Evolutionary conservation across 2,113 vertebrate genomes (phyloP), one percentile per base, ranked within the genome.

Genomic region (Nymphicus hollandicus): DNA sequence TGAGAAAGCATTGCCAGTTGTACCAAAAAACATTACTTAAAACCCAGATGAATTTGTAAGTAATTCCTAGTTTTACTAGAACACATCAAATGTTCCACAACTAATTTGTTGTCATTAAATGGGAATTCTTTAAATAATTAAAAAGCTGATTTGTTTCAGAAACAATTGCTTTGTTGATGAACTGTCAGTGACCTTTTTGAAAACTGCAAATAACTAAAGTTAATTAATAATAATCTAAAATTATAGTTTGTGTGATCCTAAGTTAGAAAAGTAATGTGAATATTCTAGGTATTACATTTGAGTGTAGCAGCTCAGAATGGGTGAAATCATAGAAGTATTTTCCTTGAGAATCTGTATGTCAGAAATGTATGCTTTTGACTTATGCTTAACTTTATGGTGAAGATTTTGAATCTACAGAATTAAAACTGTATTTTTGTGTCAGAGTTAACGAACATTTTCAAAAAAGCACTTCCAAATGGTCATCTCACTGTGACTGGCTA

Each of bases 221-320:
- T 18, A 73, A n/a, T 78, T 46, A 56, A 44, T 37, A 63, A 44
- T 37, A 63, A 72, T 23, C 8, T 86, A 35, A 88, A 81, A 60
- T 65, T 14, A 2, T 17, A 31, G 2, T 65, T 77, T 81, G 1
- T 0, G 0, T 39, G 11, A 10, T 52, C 18, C 22, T 35, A 27
- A 33, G 4, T 23, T 7, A 55, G 11, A 77, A 81, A 60, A 61
- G 2, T 4, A 63, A 6, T 35, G 9, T 64, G 17, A 69, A 17
- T 73, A 44, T 65, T 74, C 50, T 27, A 9, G 11, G 2, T 3
- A 18, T 61, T 53, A 29, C 2, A 52, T 13, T 39, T 77, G 17
- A 31, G 2, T 50, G 88, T 71, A 53, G 10, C 3, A 39, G 25
- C 44, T 49, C 35, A 88, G 33, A 37, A 25, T 39, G 4, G 9